These are phyloP conservation scores for Noctua pronuba DNA, from an alignment of 2,888 invertebrate species.

Conservation along the genomic window DNA sequence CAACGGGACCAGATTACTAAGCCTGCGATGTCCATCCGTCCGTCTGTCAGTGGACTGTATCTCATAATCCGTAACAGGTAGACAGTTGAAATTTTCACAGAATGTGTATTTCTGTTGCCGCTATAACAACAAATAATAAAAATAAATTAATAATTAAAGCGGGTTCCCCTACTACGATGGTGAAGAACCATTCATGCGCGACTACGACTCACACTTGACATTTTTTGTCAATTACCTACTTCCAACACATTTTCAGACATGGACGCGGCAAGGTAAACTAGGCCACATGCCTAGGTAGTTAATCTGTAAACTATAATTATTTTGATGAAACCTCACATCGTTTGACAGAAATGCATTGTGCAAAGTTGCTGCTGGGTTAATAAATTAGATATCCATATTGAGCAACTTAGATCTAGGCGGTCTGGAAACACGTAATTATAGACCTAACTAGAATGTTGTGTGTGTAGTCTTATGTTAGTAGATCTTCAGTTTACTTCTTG, in stretches of 20 bases:
- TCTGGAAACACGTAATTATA: constrained; percentile 14
- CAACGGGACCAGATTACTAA: no score
- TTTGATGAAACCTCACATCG: constrained; percentile 51
- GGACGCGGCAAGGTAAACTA: constrained; percentile 18
- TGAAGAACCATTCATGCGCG: no score
- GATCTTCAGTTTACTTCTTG: background rate
- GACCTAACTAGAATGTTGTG: constrained; percentile 8
- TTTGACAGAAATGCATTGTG: constrained; percentile 56
- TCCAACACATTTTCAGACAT: constrained; percentile 18
- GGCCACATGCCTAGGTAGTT: constrained; percentile 40
- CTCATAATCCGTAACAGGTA: no score
- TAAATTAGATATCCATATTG: constrained; percentile 49
- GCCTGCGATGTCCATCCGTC: no score
- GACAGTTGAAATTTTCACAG: no score
- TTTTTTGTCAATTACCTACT: constrained; percentile 26
- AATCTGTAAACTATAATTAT: constrained; percentile 49
- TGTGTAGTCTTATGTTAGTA: background rate
- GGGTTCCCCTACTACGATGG: no score
- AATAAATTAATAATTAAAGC: no score
- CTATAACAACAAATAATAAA: no score
- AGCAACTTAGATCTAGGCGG: constrained; percentile 18
- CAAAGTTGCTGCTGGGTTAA: constrained; percentile 35
- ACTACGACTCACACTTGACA: background rate
- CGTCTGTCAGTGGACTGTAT: no score
- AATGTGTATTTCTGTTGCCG: no score